Conservation (phyloP, 2,113 vertebrate genomes). For the human (Homo sapiens) region GRCh38 chr14:55331001-55331500, state of each 20-base stretch:
- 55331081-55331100: slow-evolving; percentile 6
- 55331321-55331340: not conserved
- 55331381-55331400: not conserved
- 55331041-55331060: slow-evolving; percentile 17
- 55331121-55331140: not conserved
- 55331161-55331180: not conserved
- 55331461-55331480: not conserved
- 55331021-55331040: not conserved
- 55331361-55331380: slow-evolving; percentile 2
- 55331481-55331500: not conserved
- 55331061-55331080: not conserved
- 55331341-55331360: not conserved
- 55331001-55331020: not conserved
- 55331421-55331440: not conserved
- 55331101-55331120: not conserved
- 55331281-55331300: not conserved
- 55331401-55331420: not conserved
- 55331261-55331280: not conserved
- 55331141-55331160: not conserved
- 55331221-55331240: not conserved
- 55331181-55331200: not conserved
- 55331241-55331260: not conserved
- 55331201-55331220: not conserved
- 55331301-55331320: not conserved
- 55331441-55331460: not conserved